Evolutionary conservation across 2,113 vertebrate genomes (phyloP).

Genomic region (Phycodurus eques): DNA sequence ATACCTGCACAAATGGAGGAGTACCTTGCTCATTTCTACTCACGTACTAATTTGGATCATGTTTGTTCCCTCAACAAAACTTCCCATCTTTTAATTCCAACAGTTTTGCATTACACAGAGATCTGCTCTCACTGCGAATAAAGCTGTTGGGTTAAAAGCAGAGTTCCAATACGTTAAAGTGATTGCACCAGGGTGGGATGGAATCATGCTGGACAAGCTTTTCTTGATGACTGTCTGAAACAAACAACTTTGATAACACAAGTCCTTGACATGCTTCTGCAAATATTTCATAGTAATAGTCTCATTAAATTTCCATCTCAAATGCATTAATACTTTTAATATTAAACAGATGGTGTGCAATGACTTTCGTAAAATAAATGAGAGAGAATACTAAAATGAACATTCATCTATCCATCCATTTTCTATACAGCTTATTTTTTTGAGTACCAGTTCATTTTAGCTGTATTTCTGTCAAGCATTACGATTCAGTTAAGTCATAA

Average conservation of each 20-base stretch:
- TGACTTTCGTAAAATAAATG: background rate
- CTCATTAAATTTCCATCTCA: background rate
- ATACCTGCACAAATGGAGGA: background rate
- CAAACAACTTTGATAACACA: background rate
- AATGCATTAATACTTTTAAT: background rate
- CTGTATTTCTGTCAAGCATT: no score
- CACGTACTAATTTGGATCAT: no score
- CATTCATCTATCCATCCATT: background rate
- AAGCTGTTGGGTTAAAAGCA: no score
- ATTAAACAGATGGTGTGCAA: background rate
- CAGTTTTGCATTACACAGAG: no score
- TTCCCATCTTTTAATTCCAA: no score
- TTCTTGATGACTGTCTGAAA: background rate
- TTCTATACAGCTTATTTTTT: background rate
- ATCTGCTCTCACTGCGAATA: no score
- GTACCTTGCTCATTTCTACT: conserved; percentile 2
- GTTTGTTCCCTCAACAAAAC: no score
- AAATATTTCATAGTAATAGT: background rate
- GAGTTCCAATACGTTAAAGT: background rate
- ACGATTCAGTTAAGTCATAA: no score
- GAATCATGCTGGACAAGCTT: background rate
- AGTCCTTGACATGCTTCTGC: background rate
- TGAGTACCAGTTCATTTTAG: no score
- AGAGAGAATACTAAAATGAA: background rate
- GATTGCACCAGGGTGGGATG: background rate